Evolutionary conservation across 37 sponge, comb jelly and placozoan genomes (phyloP), one percentile per base, ranked within the genome.

Genomic region (Chondrosia reniformis): DNA sequence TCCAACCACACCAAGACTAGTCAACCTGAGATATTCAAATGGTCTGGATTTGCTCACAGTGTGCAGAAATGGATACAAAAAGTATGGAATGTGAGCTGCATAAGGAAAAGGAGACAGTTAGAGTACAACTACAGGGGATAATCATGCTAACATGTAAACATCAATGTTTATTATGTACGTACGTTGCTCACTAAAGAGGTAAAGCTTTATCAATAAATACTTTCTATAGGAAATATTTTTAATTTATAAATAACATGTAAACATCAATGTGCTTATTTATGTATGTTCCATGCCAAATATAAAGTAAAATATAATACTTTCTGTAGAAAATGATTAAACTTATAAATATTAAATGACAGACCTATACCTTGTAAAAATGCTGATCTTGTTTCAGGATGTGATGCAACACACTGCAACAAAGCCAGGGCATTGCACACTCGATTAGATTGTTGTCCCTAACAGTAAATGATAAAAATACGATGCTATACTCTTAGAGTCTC

Each of bases 391-490:
- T 97, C 98, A 6, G 93, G 86, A 61, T 97, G 98, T 32, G 98
- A 97, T 33, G 98, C 98, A 12, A 97, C 93, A 83, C 98, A 97
- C 80, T 97, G 98, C 45, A 97, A 81, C 6, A 97, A 81, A 3
- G 98, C 98, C 21, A 97, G 83, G 3, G 98, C 95, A 87, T 97
- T 97, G 81, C 98, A 97, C 57, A 97, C 98, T 75, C 98, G 82
- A 75, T 97, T 97, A 42, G 96, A 95, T 75, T 97, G 98, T 45
- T 87, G 90, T 33, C 93, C 94, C 94, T 93, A 30, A 45, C 21
- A 67, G 46, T 1, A 24, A 8, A 21, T 10, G 6, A 4, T 42
- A 75, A 40, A 21, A 49, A 37, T 81, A 32, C 19, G 55, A 6
- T 33, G 28, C 34, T 17, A 6, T 10, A 33, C 3, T 28, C 28